Evolutionary conservation across 2,888 invertebrate species (phyloP), one percentile per base, ranked within the genome.

Genomic region (Nephrocerus scutellatus): DNA sequence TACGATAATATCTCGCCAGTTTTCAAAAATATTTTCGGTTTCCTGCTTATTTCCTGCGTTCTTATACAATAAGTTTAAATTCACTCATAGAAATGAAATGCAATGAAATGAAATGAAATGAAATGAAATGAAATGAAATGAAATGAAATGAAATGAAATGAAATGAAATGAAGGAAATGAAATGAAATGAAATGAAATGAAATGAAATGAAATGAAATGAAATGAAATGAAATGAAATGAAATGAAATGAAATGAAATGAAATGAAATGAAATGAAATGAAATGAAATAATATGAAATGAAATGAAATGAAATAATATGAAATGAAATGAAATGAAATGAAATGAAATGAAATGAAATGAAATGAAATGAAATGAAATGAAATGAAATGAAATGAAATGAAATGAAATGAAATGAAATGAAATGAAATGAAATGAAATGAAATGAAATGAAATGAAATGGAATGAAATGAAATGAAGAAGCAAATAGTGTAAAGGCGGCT

Each of bases 101-200:
- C 15, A 30, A 30, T 30, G 7, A 30, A 30, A 30, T 30, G 10
- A 30, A 30, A 30, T 30, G 7, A 30, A 30, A 30, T 30, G n/a
- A 30, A 30, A 30, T 30, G n/a, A 30, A 30, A 30, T 30, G n/a
- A 30, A 30, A 30, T 30, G n/a, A 30, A 30, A 30, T 12, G n/a
- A 30, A 30, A 30, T 30, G n/a, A 30, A 30, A 30, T 30, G n/a
- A 30, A 30, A 30, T 30, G 16, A 30, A 15, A 18, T 30, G 16
- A 30, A 30, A 30, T 12, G 16, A 30, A 30, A 30, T 30, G 16
- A 30, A 30, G n/a, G 14, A 30, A 30, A 30, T 19, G 16, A 30
- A 30, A 30, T 30, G 16, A 30, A 30, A 30, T 30, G n/a, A 30
- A 30, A 30, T 30, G n/a, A 30, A 30, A 30, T 30, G n/a, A 30